These are phyloP conservation scores for Meteorus colon DNA, from an alignment of 2,888 invertebrate species.

Conservation along the genomic window DNA sequence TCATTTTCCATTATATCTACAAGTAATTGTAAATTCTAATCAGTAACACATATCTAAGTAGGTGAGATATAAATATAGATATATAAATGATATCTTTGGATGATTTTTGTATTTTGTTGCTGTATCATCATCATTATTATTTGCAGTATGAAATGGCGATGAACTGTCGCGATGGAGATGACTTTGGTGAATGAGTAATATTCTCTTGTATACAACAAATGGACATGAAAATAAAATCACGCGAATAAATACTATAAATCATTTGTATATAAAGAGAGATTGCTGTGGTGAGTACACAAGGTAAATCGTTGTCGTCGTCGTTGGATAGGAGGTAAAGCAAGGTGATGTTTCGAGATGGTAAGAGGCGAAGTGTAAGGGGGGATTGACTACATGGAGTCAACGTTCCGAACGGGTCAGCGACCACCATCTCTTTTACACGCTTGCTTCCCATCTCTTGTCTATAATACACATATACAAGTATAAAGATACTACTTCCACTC, in stretches of 20 bases:
- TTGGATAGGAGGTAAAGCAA: constrained; percentile 40
- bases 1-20: neutral
- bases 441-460: constrained; percentile 58
- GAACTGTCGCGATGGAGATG: too few relatives aligned
- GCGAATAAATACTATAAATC: neutral
- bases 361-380: constrained; percentile 55
- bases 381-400: constrained; percentile 72
- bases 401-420: constrained; percentile 73
- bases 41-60: neutral
- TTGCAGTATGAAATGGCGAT: neutral
- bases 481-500: constrained; percentile 47
- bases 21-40: neutral
- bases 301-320: constrained; percentile 34
- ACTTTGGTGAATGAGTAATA: too few relatives aligned
- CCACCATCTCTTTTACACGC: constrained; percentile 66
- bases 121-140: neutral
- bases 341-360: constrained; percentile 28
- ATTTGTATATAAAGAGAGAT: constrained; percentile 15
- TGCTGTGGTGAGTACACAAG: constrained; percentile 39
- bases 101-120: neutral
- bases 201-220: neutral
- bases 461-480: constrained; percentile 24
- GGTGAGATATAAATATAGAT: neutral
- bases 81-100: neutral
- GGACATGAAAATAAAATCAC: neutral